Conservation (phyloP, 2,113 vertebrate species). For the Mungos mungo region DNA sequence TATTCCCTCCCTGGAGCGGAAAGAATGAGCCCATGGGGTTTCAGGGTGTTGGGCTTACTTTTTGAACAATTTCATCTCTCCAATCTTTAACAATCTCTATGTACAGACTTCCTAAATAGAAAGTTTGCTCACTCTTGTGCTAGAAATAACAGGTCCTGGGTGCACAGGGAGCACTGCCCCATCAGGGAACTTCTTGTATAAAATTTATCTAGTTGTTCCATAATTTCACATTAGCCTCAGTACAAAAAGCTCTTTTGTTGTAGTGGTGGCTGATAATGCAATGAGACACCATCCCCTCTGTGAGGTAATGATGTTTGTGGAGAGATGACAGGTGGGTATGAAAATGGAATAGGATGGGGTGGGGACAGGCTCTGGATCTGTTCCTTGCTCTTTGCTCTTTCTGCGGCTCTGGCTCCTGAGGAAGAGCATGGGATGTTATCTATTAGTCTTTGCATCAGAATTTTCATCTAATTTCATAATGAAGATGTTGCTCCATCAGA, state of each 20-base stretch:
- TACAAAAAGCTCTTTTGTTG: constrained; percentile 28
- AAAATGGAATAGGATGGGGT: constrained; percentile 71
- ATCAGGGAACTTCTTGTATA: background rate
- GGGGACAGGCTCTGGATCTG: background rate
- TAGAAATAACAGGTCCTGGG: background rate
- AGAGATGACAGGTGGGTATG: constrained; percentile 72
- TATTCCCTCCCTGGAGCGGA: fast-evolving
- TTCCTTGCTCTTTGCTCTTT: constrained; percentile 22
- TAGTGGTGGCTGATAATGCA: constrained; percentile 28
- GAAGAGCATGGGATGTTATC: constrained; percentile 56
- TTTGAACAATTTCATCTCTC: background rate
- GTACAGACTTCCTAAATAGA: background rate
- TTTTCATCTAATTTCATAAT: constrained; percentile 78
- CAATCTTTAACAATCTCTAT: background rate
- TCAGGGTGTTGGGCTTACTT: background rate
- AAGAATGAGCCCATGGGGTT: background rate
- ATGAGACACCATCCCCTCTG: constrained; percentile 4
- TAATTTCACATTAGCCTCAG: constrained; percentile 34
- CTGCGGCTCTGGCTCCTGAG: background rate
- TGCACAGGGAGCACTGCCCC: background rate
- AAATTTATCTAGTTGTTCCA: background rate
- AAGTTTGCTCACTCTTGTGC: background rate
- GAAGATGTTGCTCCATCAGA: constrained; percentile 71
- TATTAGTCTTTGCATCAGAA: constrained; percentile 61
- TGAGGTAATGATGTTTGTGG: constrained; percentile 60